A percentile compares a stretch with the other conserved stretches of the same genome.
phyloP scores from a whole-genome alignment of 2,113 vertebrate genomes.

The Onychorhynchus coronatus region DNA sequence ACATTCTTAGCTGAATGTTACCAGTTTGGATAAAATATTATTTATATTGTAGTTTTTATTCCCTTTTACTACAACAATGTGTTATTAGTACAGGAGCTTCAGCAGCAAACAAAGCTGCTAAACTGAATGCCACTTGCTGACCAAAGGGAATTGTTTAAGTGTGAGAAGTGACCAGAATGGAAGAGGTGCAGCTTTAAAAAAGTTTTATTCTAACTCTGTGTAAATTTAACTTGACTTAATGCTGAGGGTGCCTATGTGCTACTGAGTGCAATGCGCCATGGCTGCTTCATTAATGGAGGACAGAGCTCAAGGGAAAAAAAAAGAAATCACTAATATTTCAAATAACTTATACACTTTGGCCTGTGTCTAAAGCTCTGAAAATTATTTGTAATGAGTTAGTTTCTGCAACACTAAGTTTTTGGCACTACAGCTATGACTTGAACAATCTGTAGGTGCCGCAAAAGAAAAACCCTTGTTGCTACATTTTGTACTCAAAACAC shows the following conservation, averaged over 20 bases:
- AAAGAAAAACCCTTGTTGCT: background rate
- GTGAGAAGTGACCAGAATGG: background rate
- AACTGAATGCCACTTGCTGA: background rate
- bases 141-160: background rate
- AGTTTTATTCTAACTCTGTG: background rate
- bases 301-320: background rate
- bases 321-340: background rate
- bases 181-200: background rate
- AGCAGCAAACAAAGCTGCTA: background rate
- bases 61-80: background rate
- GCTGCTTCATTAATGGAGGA: background rate
- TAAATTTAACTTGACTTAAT: background rate
- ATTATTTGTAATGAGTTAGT: background rate
- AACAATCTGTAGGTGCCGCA: background rate
- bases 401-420: background rate
- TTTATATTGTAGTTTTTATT: background rate
- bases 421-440: background rate
- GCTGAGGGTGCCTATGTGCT: background rate
- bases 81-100: background rate
- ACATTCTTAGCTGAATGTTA: background rate
- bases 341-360: background rate
- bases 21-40: background rate
- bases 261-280: background rate
- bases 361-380: background rate
- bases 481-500: background rate